Conservation (phyloP, 2,113 vertebrate genomes). For the Rhynchomys soricoides region DNA sequence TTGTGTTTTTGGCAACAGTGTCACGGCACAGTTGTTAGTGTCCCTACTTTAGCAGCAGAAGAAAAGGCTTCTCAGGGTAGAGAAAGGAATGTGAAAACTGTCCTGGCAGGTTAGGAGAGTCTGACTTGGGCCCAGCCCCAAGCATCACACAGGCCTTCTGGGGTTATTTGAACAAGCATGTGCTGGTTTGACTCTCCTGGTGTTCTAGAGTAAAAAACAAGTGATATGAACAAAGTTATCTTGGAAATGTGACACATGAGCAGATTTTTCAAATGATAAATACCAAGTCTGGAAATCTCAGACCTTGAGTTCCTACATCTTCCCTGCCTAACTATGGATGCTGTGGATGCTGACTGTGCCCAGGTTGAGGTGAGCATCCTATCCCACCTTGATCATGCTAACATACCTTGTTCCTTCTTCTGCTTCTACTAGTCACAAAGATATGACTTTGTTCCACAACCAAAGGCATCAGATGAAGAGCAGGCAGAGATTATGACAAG, state of each 20-base stretch:
- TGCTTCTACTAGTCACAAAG: not conserved
- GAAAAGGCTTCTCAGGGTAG: slow-evolving; percentile 15
- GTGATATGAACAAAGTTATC: not conserved
- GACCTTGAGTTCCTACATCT: not conserved
- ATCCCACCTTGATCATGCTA: not conserved
- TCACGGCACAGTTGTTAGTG: slow-evolving; percentile 62
- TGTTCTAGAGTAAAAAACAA: not conserved
- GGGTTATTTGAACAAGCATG: slow-evolving; percentile 31
- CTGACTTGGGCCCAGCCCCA: not conserved
- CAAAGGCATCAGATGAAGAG: not conserved
- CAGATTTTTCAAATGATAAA: not conserved
- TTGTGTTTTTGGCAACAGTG: slow-evolving; percentile 83
- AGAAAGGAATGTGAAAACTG: slow-evolving; percentile 51
- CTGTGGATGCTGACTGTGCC: rapidly evolving
- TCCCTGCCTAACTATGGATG: not conserved
- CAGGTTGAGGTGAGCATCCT: not conserved
- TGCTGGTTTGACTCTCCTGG: not conserved
- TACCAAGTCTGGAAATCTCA: not conserved
- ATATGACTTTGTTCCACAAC: not conserved
- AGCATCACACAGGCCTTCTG: slow-evolving; percentile 23
- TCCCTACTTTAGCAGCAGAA: slow-evolving; percentile 38
- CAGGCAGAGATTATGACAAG: not conserved
- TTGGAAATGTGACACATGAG: not conserved
- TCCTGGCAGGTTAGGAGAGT: slow-evolving; percentile 39
- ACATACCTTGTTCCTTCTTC: not conserved